A percentile compares a stretch with the other conserved stretches of the same genome.
Conservation (phyloP, 2,888 invertebrate genomes). For the Chironomus riparius region DNA sequence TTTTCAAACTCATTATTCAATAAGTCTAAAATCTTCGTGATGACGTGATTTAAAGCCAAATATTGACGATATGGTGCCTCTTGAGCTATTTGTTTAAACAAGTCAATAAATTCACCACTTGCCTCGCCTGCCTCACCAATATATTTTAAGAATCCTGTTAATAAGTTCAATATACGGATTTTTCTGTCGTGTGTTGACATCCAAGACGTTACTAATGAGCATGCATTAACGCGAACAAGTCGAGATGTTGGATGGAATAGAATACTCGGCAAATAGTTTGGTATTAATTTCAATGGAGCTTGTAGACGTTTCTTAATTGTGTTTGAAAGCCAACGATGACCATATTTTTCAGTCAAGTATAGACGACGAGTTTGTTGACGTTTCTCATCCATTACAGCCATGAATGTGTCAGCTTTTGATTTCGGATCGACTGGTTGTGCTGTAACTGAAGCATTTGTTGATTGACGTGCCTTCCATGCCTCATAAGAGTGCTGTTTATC, state of each 20-base stretch:
- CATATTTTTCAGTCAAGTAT: slow-evolving; percentile 69
- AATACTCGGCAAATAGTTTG: slow-evolving; percentile 80
- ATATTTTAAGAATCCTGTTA: slow-evolving; percentile 81
- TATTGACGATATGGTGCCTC: slow-evolving; percentile 91
- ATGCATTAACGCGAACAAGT: slow-evolving; percentile 79
- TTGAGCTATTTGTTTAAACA: slow-evolving; percentile 76
- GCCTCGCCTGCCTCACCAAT: slow-evolving; percentile 83
- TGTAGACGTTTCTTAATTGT: slow-evolving; percentile 36
- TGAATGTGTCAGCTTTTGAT: slow-evolving; percentile 28
- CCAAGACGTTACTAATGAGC: slow-evolving; percentile 76
- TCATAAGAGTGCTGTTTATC: slow-evolving; percentile 59
- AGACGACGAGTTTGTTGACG: slow-evolving; percentile 39
- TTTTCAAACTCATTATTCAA: slow-evolving; percentile 83
- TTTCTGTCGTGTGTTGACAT: slow-evolving; percentile 57
- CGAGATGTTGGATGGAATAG: slow-evolving; percentile 87
- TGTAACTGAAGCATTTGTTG: not conserved
- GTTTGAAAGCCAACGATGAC: slow-evolving; percentile 50
- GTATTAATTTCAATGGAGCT: slow-evolving; percentile 47
- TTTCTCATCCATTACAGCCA: slow-evolving; percentile 35
- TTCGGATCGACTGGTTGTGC: not conserved
- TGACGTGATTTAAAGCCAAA: slow-evolving; percentile 76
- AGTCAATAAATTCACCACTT: slow-evolving; percentile 78
- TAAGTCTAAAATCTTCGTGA: slow-evolving; percentile 73
- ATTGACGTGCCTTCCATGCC: slow-evolving; percentile 55
- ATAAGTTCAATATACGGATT: slow-evolving; percentile 68